Conservation (phyloP, 2,797 vertebrate genomes). For the Trematomus bernacchii region DNA sequence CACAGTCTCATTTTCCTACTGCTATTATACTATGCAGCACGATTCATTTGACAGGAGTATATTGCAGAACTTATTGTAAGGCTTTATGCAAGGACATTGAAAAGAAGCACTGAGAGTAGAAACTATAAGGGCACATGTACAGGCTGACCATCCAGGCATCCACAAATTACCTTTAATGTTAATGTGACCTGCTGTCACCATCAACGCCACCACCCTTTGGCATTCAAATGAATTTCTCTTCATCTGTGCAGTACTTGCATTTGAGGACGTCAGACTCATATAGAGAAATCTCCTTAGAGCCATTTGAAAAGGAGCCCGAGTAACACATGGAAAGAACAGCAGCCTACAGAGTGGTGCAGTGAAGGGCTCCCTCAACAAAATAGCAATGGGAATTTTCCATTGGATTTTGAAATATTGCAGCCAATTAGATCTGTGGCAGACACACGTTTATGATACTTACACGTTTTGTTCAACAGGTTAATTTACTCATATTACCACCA, state of each 20-base stretch:
- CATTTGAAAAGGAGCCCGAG: neutral
- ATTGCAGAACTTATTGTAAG: neutral
- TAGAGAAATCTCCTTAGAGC: neutral
- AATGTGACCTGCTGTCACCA: conserved; percentile 6
- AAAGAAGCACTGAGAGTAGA: neutral
- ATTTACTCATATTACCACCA: too few relatives aligned
- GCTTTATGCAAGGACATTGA: neutral
- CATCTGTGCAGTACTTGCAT: neutral
- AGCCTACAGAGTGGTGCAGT: conserved; percentile 2
- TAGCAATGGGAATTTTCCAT: too few relatives aligned
- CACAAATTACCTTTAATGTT: conserved; percentile 3
- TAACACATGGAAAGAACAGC: neutral
- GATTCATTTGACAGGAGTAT: neutral
- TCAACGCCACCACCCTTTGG: neutral
- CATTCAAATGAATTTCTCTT: neutral
- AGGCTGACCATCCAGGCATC: neutral
- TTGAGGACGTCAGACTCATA: neutral
- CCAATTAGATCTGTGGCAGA: too few relatives aligned
- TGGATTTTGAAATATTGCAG: too few relatives aligned
- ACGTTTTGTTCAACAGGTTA: too few relatives aligned
- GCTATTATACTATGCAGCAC: neutral
- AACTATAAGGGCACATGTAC: neutral
- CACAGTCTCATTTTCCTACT: neutral
- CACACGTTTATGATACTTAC: too few relatives aligned
- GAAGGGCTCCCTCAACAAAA: too few relatives aligned